phyloP scores from a whole-genome alignment of 92 coral and sea anemone genomes.

The Palythoa grandis region DNA sequence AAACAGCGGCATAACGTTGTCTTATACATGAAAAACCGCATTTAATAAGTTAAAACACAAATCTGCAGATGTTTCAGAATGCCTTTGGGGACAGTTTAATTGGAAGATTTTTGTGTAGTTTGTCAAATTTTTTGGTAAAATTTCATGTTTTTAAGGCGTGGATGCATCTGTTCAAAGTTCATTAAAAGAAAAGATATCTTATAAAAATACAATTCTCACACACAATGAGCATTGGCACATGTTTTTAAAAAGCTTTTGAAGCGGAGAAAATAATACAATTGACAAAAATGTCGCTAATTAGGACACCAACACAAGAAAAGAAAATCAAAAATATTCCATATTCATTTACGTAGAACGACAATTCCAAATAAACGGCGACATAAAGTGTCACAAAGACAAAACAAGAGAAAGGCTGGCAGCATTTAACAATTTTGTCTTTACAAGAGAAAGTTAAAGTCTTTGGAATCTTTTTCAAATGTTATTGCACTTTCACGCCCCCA shows the following conservation, averaged over 20 bases:
- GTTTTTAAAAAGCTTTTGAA: conserved; percentile 52
- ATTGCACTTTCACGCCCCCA: background rate
- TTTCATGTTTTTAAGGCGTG: conserved; percentile 20
- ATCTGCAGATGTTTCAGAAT: background rate
- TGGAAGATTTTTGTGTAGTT: background rate
- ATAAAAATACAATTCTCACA: conserved; percentile 39
- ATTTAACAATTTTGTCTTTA: background rate
- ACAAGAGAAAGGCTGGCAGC: background rate
- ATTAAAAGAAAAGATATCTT: conserved; percentile 22
- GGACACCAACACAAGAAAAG: conserved; percentile 31
- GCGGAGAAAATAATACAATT: conserved; percentile 27
- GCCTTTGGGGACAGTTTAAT: background rate
- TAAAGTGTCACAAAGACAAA: conserved; percentile 13
- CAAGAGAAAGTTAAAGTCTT: background rate
- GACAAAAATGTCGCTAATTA: conserved; percentile 41
- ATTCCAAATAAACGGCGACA: conserved; percentile 26
- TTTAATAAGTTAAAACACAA: background rate
- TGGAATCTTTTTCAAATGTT: background rate
- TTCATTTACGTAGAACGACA: conserved; percentile 40
- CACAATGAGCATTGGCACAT: conserved; percentile 46
- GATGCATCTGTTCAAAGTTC: conserved; percentile 45
- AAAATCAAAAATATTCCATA: conserved; percentile 10
- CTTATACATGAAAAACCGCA: background rate
- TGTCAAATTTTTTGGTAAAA: background rate
- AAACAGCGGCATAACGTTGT: background rate